Evolutionary conservation across 2,797 vertebrate species (phyloP).

Genomic region (Premnoplex brunnescens): DNA sequence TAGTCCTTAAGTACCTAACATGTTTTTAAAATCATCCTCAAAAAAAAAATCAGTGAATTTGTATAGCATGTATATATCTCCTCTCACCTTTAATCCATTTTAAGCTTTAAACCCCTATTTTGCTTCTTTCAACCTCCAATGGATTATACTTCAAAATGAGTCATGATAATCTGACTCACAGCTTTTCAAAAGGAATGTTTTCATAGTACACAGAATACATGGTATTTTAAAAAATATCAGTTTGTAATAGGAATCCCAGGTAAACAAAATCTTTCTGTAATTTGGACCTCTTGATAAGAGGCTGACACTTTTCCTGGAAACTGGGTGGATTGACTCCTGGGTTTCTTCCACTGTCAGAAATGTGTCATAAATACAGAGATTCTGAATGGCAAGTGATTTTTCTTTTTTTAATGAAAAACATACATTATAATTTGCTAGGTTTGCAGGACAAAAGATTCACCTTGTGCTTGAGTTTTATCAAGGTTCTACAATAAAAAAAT

Average conservation of each 20-base stretch:
- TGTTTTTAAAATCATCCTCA: neutral
- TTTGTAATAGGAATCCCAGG: neutral
- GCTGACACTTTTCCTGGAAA: neutral
- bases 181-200: conserved; percentile 26
- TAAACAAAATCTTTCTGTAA: neutral
- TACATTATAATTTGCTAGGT: neutral
- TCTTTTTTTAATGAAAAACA: neutral
- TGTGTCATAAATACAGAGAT: neutral
- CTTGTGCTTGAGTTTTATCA: neutral
- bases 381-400: neutral
- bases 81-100: conserved; percentile 53
- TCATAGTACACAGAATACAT: neutral
- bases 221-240: neutral
- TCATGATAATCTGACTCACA: conserved; percentile 52
- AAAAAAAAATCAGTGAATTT: conserved; percentile 7
- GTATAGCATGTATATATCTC: neutral
- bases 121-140: neutral
- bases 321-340: neutral
- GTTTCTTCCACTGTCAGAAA: neutral
- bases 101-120: conserved; percentile 52
- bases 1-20: neutral
- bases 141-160: conserved; percentile 40
- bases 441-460: neutral
- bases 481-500: neutral
- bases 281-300: neutral